Percentiles rank a stretch among this genome's conserved stretches.
phyloP scores from a whole-genome alignment of 2,113 vertebrate species.

The Rhizomys pruinosus region DNA sequence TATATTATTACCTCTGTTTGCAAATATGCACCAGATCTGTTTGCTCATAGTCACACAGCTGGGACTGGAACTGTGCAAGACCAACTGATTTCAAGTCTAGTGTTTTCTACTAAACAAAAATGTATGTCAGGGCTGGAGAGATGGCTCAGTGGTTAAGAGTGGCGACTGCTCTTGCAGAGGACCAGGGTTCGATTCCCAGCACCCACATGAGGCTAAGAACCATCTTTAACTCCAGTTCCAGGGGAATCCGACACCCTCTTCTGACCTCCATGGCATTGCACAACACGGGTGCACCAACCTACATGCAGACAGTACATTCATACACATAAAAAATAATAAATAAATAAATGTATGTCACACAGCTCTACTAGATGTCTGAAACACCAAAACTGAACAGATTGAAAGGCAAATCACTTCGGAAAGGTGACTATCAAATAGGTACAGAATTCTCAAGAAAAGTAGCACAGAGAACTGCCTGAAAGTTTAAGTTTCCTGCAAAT shows the following conservation, averaged over 20 bases:
- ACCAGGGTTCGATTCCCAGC: too few species aligned
- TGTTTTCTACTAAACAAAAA: background rate
- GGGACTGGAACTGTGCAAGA: background rate
- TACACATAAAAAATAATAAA: too few species aligned
- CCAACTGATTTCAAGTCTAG: background rate
- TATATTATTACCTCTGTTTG: background rate
- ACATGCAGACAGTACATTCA: too few species aligned
- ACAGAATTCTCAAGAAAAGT: slow-evolving; percentile 31
- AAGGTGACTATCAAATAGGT: background rate
- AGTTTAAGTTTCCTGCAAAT: slow-evolving; percentile 1
- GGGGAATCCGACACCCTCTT: too few species aligned
- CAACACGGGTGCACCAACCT: too few species aligned
- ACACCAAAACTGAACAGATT: slow-evolving; percentile 24
- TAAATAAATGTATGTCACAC: too few species aligned
- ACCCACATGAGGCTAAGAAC: too few species aligned
- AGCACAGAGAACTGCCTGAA: background rate
- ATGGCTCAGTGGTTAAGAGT: too few species aligned
- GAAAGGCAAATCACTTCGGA: background rate
- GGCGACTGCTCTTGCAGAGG: too few species aligned
- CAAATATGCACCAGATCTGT: background rate
- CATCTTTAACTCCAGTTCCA: too few species aligned
- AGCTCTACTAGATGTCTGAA: slow-evolving; percentile 33
- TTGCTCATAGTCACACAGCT: background rate
- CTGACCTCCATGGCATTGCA: too few species aligned
- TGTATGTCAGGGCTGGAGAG: too few species aligned